Percentiles rank a stretch among this genome's conserved stretches.
Conservation (phyloP, 2,888 invertebrate species). For the Lasioglossum marginatum region DNA sequence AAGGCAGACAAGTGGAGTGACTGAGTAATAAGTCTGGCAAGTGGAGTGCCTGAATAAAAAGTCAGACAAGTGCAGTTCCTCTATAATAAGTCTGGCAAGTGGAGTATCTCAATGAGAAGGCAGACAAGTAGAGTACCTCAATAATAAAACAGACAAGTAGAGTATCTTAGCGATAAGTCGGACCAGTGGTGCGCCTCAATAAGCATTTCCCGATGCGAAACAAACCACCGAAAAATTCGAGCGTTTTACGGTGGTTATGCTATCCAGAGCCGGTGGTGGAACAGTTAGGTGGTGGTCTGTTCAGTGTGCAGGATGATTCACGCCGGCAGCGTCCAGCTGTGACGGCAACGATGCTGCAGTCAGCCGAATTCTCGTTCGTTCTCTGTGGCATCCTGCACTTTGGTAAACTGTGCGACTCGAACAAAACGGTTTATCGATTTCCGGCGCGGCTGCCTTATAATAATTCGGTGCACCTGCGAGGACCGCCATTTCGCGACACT, state of each 20-base stretch:
- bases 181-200: fast-evolving
- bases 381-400: background rate
- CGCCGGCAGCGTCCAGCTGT: background rate
- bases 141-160: background rate
- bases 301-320: background rate
- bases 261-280: background rate
- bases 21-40: background rate
- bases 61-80: background rate
- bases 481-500: background rate
- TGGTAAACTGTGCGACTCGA: background rate
- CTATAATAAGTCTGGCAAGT: background rate
- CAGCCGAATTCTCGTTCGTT: constrained; percentile 5
- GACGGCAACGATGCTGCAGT: background rate
- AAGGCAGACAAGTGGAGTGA: background rate
- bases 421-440: constrained; percentile 37
- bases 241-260: background rate
- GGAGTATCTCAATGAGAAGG: background rate
- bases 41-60: background rate
- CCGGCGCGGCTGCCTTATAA: constrained; percentile 10
- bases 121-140: background rate
- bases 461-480: constrained; percentile 41
- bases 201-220: background rate
- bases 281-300: background rate
- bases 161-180: background rate
- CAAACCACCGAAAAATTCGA: background rate